Conservation (phyloP, 1,140 invertebrate genomes). For the Spodoptera frugiperda region DNA sequence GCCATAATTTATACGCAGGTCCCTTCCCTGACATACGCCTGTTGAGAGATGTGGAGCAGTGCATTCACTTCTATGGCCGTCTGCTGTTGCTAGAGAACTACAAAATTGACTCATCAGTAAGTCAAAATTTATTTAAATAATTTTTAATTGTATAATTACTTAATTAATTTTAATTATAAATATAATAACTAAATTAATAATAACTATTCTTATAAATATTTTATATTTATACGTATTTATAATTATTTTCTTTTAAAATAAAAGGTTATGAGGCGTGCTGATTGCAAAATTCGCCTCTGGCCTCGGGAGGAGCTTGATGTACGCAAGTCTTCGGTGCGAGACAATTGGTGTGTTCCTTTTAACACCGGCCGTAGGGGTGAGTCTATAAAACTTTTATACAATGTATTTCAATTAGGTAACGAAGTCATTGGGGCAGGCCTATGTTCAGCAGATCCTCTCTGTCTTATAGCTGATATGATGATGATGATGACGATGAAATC, state of each 20-base stretch:
- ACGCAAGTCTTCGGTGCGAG: background rate
- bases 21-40: conserved; percentile 7
- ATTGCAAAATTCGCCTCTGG: conserved; percentile 47
- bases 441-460: too few species aligned
- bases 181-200: too few species aligned
- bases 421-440: too few species aligned
- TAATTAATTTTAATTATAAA: background rate
- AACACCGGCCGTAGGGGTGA: background rate
- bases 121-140: background rate
- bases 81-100: background rate
- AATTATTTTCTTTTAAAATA: conserved; percentile 35
- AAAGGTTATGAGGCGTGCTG: conserved; percentile 29
- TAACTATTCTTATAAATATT: background rate
- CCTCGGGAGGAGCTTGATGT: conserved; percentile 42
- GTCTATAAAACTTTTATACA: conserved; percentile 2
- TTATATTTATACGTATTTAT: conserved; percentile 8
- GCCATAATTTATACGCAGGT: conserved; percentile 9
- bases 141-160: background rate
- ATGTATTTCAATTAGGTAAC: too few species aligned
- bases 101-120: background rate
- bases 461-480: too few species aligned
- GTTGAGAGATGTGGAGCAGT: background rate
- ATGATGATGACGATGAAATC: too few species aligned
- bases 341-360: conserved; percentile 28
- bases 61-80: background rate